Evolutionary conservation across 2,113 vertebrate species (phyloP), one percentile per base, ranked within the genome.

Genomic region (Proterorhinus semilunaris): DNA sequence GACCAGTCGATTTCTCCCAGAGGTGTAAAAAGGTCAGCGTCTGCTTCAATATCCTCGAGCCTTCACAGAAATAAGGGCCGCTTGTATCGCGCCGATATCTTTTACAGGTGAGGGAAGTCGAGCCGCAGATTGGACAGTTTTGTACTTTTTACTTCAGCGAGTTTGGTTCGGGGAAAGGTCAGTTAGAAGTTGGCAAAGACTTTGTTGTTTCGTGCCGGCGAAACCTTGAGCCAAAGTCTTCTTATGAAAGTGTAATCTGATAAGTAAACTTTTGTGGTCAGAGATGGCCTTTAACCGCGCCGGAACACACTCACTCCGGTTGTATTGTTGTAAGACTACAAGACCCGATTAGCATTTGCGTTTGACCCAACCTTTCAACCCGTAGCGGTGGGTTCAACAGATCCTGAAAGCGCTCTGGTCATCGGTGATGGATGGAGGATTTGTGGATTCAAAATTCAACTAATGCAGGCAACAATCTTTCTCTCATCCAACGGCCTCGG

Each of bases 21-120:
- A 73, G 81, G 83, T 82, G 76, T 72, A 69, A 73, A 69, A 73
- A 74, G 83, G 84, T 88, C 74, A 77, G 10, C 1, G 7, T 11
- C 0, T 54, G 59, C 68, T 67, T 74, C 59, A 58, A 72, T 79
- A 76, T 83, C 78, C 67, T 74, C 51, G 64, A 71, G 68, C 36
- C 75, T 62, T 65, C 11, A 57, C 65, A 0, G 59, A 75, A 78
- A 66, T 69, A 68, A 55, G 54, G 72, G 53, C 65, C 11, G 45
- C 67, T 68, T 69, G 67, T 62, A 67, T 69, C 65, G 8, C 10
- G 62, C 2, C 0, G 59, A 68, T 44, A 61, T 80, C 67, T 51
- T 71, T 52, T 42, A 53, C 72, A 69, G 68, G 67, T 81, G n/a
- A 68, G 12, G 12, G 13, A 13, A 12, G 55, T 36, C 55, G 11